A percentile compares a stretch with the other conserved stretches of the same genome.
These are phyloP conservation scores for Trematocara stigmaticum DNA, from an alignment of 2,113 vertebrate genomes.

Conservation along the genomic window DNA sequence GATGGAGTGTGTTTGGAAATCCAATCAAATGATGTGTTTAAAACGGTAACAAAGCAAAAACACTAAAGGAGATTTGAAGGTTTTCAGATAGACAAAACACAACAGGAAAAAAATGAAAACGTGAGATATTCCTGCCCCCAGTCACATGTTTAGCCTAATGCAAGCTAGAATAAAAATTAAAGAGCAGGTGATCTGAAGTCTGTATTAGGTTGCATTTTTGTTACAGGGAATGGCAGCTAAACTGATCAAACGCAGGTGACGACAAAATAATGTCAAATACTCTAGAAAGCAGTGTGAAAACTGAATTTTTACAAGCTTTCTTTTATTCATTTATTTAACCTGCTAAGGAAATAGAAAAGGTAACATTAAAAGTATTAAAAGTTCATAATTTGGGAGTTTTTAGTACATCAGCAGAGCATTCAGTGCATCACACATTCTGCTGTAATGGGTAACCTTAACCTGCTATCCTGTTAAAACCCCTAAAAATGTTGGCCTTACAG, in stretches of 20 bases:
- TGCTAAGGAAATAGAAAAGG: background rate
- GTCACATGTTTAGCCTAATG: constrained; percentile 11
- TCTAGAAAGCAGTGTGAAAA: background rate
- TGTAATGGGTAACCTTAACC: background rate
- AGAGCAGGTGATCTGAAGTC: background rate
- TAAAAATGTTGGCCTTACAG: background rate
- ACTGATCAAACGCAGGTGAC: background rate
- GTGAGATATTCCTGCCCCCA: background rate
- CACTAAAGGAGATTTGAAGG: constrained; percentile 7
- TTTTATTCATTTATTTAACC: background rate
- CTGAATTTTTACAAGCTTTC: background rate
- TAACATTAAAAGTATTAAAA: background rate
- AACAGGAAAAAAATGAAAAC: background rate
- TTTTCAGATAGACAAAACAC: background rate
- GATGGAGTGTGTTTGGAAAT: constrained; percentile 18
- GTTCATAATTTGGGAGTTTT: background rate
- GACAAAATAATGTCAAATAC: background rate
- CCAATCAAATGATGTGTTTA: constrained; percentile 22
- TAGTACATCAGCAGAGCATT: background rate
- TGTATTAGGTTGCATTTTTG: constrained; percentile 5
- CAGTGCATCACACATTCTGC: background rate
- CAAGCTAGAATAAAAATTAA: constrained; percentile 7
- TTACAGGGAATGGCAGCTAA: constrained; percentile 1
- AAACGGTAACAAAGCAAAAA: constrained; percentile 7
- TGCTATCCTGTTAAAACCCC: background rate